Conservation (phyloP, 2,797 vertebrate genomes). For the Carcharodon carcharias region DNA sequence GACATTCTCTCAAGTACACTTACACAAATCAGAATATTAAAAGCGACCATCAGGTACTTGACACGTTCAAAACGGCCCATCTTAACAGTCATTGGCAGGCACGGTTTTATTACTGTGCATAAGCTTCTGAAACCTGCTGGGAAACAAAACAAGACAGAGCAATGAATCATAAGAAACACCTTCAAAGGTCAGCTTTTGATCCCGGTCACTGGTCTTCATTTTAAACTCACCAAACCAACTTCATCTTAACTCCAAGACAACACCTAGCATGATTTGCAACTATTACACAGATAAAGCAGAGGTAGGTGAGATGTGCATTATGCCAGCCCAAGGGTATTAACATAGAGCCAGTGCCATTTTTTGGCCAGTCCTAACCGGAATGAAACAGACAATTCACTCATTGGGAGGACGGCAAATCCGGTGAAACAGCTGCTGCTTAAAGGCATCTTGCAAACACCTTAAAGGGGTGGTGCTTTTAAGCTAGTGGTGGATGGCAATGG, state of each 20-base stretch:
- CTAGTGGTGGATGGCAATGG: background rate
- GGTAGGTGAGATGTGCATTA: background rate
- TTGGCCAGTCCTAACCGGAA: no score
- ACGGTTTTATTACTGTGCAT: background rate
- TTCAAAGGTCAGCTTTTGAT: background rate
- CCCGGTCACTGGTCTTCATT: background rate
- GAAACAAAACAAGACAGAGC: background rate
- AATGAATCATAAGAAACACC: background rate
- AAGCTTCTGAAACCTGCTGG: background rate
- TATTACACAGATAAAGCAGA: background rate
- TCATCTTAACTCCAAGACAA: background rate
- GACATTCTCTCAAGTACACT: slow-evolving; percentile 50
- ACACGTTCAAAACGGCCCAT: slow-evolving; percentile 88
- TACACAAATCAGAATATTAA: slow-evolving; percentile 92
- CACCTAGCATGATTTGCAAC: background rate
- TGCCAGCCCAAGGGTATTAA: background rate
- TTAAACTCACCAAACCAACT: background rate
- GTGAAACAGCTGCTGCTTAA: background rate
- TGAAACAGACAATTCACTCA: background rate
- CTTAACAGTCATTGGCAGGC: slow-evolving; percentile 62
- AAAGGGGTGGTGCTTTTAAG: background rate
- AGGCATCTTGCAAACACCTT: background rate
- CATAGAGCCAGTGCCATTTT: background rate
- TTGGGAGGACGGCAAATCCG: background rate
- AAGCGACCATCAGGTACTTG: slow-evolving; percentile 92